Evolutionary conservation across 2,888 invertebrate species (phyloP).

Genomic region (Acanthosepion lycidas): DNA sequence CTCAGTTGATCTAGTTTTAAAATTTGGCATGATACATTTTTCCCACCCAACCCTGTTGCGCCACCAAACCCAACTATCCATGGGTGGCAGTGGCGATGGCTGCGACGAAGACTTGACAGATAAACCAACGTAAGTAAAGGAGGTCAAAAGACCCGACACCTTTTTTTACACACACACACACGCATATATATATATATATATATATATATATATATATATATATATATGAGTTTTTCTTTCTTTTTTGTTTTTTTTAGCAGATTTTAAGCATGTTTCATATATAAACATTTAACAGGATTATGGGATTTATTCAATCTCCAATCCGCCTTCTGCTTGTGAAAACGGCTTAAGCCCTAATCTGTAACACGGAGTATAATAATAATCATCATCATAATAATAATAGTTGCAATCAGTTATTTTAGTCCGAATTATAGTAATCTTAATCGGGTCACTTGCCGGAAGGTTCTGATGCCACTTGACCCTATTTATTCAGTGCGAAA

Average conservation of each 20-base stretch:
- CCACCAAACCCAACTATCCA: background rate
- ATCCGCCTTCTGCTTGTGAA: background rate
- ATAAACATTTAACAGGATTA: constrained; percentile 8
- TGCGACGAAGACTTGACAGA: background rate
- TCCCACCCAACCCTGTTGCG: accelerated
- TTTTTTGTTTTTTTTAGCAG: background rate
- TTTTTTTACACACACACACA: background rate
- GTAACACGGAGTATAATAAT: background rate
- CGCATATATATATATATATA: background rate
- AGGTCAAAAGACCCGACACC: background rate
- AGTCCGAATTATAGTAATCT: too few relatives aligned
- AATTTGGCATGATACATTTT: background rate
- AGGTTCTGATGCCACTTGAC: too few relatives aligned
- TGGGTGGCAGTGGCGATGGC: background rate
- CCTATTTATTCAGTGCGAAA: too few relatives aligned
- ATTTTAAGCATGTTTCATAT: constrained; percentile 16
- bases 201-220: constrained; percentile 6
- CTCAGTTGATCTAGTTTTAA: background rate
- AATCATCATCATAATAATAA: too few relatives aligned
- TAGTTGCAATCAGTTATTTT: too few relatives aligned
- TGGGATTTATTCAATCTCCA: background rate
- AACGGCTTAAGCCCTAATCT: background rate
- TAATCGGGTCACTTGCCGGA: too few relatives aligned
- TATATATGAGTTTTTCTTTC: background rate
- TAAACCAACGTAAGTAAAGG: background rate